Percentiles rank a stretch among this genome's conserved stretches.
Evolutionary conservation across 2,113 vertebrate genomes (phyloP).

Genomic region (Cyanocitta stelleri): DNA sequence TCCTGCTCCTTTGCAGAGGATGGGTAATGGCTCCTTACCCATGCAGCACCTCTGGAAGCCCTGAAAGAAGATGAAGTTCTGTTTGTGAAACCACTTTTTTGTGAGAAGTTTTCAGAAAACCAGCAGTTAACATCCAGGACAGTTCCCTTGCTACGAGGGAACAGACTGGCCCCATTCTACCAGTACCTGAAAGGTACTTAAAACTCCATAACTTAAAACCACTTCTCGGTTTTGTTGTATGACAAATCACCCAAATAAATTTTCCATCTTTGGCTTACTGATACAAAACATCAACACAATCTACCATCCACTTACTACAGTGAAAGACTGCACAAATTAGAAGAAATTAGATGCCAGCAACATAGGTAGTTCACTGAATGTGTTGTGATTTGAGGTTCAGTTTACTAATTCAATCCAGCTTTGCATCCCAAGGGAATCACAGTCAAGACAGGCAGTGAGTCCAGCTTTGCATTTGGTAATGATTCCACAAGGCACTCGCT

Average conservation of each 20-base stretch:
- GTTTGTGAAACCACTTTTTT: neutral
- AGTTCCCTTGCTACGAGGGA: neutral
- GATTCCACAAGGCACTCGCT: neutral
- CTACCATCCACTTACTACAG: neutral
- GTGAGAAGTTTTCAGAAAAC: neutral
- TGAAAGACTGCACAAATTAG: neutral
- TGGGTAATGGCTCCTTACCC: neutral
- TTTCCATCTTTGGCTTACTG: neutral
- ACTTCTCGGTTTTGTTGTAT: neutral
- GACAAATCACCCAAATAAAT: accelerated
- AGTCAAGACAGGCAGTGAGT: neutral
- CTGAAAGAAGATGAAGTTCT: neutral
- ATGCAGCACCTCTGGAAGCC: neutral
- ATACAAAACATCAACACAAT: neutral
- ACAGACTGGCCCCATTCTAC: neutral
- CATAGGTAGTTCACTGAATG: accelerated
- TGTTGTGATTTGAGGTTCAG: neutral
- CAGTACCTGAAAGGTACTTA: neutral
- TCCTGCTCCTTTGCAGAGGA: neutral
- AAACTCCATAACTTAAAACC: neutral
- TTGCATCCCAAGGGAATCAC: neutral
- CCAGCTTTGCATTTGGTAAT: neutral
- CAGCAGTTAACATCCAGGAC: neutral
- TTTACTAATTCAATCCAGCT: neutral
- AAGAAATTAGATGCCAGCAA: neutral